Conservation (phyloP, 2,797 vertebrate species). For the Chiropotes sagulatus region DNA sequence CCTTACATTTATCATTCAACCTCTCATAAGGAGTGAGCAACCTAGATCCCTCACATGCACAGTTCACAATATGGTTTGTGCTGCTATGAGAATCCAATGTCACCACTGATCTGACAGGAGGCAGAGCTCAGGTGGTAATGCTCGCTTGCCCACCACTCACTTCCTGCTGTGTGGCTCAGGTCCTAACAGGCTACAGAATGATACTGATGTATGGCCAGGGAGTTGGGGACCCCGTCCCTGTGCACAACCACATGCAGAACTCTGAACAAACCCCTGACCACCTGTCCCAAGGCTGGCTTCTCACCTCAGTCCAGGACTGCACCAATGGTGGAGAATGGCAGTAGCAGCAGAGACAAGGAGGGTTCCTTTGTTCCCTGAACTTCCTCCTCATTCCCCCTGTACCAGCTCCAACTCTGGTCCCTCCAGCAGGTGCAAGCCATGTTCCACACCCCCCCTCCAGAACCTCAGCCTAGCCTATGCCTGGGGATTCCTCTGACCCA, state of each 20-base stretch:
- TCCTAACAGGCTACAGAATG: background rate
- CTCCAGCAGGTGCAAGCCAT: background rate
- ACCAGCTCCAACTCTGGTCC: background rate
- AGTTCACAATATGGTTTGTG: background rate
- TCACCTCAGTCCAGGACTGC: background rate
- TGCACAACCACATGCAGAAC: background rate
- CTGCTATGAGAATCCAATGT: background rate
- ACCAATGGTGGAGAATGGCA: background rate
- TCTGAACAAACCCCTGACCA: background rate
- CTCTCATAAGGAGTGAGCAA: background rate
- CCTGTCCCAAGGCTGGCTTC: background rate
- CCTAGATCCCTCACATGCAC: background rate
- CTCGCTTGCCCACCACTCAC: background rate
- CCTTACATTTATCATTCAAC: background rate
- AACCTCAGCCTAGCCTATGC: background rate
- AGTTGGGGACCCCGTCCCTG: background rate
- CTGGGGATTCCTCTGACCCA: background rate
- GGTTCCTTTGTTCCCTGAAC: too few species aligned
- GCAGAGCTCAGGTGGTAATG: background rate
- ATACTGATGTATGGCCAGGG: background rate
- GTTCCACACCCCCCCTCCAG: rapidly evolving
- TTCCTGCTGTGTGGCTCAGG: background rate
- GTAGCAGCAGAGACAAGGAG: rapidly evolving
- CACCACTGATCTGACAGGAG: background rate
- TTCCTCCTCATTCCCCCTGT: background rate